Evolutionary conservation across 1,140 invertebrate species (phyloP).

Genomic region (Capitella teleta): DNA sequence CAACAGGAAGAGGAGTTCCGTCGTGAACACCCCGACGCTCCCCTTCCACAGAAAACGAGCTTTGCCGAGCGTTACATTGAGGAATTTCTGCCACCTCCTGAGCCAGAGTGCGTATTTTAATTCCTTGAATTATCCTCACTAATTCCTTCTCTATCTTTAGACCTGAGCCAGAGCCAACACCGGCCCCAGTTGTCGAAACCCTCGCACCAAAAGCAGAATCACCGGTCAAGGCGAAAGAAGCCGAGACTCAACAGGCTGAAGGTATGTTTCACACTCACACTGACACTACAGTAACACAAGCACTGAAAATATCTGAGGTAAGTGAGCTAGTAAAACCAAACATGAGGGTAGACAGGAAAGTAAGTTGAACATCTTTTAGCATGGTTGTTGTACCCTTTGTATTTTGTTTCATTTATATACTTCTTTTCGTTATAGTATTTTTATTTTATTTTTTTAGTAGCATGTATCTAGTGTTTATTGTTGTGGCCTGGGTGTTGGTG

Average conservation of each 20-base stretch:
- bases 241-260: background rate
- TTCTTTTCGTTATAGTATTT: no score
- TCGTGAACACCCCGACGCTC: constrained; percentile 23
- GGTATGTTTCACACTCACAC: no score
- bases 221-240: background rate
- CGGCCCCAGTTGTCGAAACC: constrained; percentile 17
- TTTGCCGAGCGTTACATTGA: constrained; percentile 28
- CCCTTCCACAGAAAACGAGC: constrained; percentile 20
- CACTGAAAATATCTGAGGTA: no score
- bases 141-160: constrained; percentile 5
- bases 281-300: no score
- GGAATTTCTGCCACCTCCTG: constrained; percentile 34
- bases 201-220: background rate
- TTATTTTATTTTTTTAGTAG: no score
- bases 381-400: no score
- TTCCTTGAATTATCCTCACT: background rate
- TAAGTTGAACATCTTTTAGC: no score
- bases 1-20: constrained; percentile 57
- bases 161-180: constrained; percentile 17
- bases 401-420: no score
- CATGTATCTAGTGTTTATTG: no score
- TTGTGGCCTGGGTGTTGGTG: no score
- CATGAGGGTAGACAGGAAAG: no score
- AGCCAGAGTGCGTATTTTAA: constrained; percentile 16
- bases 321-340: no score